Conservation (phyloP, 2,888 invertebrate genomes). For the Luffia ferchaultella region DNA sequence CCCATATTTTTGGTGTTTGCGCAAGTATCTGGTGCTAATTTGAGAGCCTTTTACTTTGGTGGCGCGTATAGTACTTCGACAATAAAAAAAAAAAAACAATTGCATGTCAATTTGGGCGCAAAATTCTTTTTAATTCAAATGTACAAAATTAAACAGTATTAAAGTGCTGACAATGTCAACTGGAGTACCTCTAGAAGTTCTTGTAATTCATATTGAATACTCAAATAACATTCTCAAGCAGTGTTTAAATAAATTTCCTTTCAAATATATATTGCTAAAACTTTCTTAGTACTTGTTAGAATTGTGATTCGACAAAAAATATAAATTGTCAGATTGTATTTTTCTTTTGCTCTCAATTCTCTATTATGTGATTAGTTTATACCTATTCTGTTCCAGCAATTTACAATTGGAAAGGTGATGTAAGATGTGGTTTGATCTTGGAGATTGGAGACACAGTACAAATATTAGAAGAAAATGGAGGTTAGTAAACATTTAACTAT, state of each 20-base stretch:
- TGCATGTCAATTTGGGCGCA: background rate
- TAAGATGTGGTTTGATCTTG: constrained; percentile 79
- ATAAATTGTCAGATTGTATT: background rate
- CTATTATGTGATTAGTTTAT: background rate
- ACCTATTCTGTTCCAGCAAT: constrained; percentile 72
- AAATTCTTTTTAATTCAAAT: background rate
- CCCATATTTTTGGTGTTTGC: no score
- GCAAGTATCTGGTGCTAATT: no score
- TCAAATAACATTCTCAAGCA: background rate
- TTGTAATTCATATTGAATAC: background rate
- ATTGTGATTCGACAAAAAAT: background rate
- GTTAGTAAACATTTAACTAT: constrained; percentile 51
- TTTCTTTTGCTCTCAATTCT: background rate
- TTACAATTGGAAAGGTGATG: constrained; percentile 89
- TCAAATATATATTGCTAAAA: background rate
- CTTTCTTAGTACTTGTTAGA: background rate
- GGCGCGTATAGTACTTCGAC: background rate
- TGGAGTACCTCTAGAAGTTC: background rate
- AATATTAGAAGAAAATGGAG: constrained; percentile 88
- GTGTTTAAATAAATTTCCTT: background rate
- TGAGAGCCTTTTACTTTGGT: no score
- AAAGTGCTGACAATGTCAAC: background rate
- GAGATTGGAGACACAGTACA: constrained; percentile 94
- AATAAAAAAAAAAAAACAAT: background rate
- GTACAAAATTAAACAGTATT: no score